Base-by-base conservation (phyloP, 1,140 invertebrate genomes). In the Centruroides vittatus region DNA sequence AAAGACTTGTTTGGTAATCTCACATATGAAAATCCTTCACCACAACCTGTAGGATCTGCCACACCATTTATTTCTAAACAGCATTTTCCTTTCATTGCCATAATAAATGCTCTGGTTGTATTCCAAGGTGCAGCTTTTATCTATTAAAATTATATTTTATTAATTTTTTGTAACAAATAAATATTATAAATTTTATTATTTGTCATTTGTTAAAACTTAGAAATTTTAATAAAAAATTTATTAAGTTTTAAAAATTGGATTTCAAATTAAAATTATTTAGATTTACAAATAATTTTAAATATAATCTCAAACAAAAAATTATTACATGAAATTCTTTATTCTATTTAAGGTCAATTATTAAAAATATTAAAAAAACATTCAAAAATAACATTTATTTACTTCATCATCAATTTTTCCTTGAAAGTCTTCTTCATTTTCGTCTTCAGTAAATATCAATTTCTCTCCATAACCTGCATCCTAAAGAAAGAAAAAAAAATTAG, bases 391-490 rank as follows among this genome's bases (percentile, higher is more conserved):
- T 23, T 23, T 41, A 41, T 41, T 41, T 48, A 94, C 89, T 79
- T 99, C 96, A 74, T 99, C 96, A 70, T 98, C 95, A 79, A 99
- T 93, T 75, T 97, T 98, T 23, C 92, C 73, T 71, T 96, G 89
- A 75, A 91, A 84, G 67, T 96, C 92, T 70, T 96, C 92, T 70
- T 97, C 93, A 69, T 98, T 93, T 66, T 98, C 94, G 68, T 98
- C 93, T 70, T 96, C 90, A 0, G 91, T 88, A 71, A 98, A 92
- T 41, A 98, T 78, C 69, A 93, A 97, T 74, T 96, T 96, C 71
- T 98, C 95, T 23, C 93, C 93, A 72, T 98, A 99, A 13, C 94
- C 94, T 13, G 95, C 95, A 76, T 98, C 91, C 78, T 41, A 41
- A 8, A 41, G 8, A 8, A 23, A 23, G 23, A 23, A 23, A 23